Conservation (phyloP, 2,888 invertebrate genomes). For the Andricus quercusramuli region DNA sequence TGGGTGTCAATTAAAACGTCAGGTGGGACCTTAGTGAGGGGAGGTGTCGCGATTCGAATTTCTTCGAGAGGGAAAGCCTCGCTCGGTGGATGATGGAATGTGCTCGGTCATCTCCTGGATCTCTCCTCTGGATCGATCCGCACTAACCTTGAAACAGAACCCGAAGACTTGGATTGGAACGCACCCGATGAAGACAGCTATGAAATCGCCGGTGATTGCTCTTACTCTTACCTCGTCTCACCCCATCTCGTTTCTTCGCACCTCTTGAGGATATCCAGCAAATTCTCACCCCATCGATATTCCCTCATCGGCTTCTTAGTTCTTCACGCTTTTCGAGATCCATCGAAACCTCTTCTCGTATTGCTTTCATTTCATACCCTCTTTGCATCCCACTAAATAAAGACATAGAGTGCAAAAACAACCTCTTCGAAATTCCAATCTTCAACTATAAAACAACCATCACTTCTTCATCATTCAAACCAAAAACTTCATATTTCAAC, state of each 20-base stretch:
- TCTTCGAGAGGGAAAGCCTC: slow-evolving; percentile 69
- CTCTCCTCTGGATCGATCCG: slow-evolving; percentile 59
- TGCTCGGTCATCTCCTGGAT: slow-evolving; percentile 70
- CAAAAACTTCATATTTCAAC: no score
- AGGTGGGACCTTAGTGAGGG: slow-evolving; percentile 52
- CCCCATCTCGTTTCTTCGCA: slow-evolving; percentile 50
- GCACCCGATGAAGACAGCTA: slow-evolving; percentile 70
- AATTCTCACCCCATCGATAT: slow-evolving; percentile 40
- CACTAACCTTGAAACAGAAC: slow-evolving; percentile 70
- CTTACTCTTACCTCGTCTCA: slow-evolving; percentile 62
- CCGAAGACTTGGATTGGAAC: slow-evolving; percentile 60
- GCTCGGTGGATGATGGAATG: slow-evolving; percentile 64
- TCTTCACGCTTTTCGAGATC: slow-evolving; percentile 25
- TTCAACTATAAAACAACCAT: background rate
- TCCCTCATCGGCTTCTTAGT: slow-evolving; percentile 10
- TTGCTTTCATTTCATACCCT: background rate
- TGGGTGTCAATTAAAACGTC: slow-evolving; percentile 64
- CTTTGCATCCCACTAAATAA: background rate
- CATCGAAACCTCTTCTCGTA: slow-evolving; percentile 11
- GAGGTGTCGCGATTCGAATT: slow-evolving; percentile 68
- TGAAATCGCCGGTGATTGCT: slow-evolving; percentile 75
- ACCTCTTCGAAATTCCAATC: background rate
- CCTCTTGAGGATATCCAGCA: slow-evolving; percentile 34
- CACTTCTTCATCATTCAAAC: no score
- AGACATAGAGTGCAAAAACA: background rate